Base-by-base conservation (phyloP, 2,113 vertebrate species). In the Phyllostomus hastatus region DNA sequence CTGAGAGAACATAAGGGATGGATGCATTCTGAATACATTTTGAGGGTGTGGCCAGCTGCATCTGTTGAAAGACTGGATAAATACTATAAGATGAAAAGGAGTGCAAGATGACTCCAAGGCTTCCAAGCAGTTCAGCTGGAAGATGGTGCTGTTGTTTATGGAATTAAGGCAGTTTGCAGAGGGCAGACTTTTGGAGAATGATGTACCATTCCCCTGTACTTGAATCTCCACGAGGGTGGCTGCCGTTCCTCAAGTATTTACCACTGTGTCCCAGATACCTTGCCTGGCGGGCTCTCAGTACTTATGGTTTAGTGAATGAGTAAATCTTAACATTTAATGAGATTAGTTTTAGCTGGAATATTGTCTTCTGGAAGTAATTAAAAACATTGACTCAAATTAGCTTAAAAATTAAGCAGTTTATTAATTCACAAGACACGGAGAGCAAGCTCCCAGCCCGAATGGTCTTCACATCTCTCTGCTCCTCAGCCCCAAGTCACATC, bases 321-420 rank as follows among this genome's bases (percentile, higher is more conserved):
- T 72, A 81, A 80, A 91, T 57, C 14, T 66, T 66, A 76, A 89
- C 50, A 82, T 17, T 73, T 48, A 78, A 64, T 31, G 10, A 19
- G 52, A 73, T 93, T 78, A 38, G 67, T 61, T 88, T 76, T 12
- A 66, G 2, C 79, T 50, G 50, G n/a, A 31, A 50, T 86, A n/a
- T 82, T 92, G 96, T 91, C 67, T 92, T 67, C 26, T 89, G 64
- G n/a, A 96, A 86, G 54, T 91, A 43, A 89, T 91, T 76, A 69
- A 69, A 95, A 88, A 93, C 35, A 1, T 84, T 88, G 41, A 93
- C n/a, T 93, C 91, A 73, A 84, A 90, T 31, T 76, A 66, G 28
- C 48, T 80, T 90, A 79, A 91, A 84, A 31, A 73, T 52, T 46
- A 79, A 90, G 38, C 85, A 78, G 33, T 78, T 94, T 38, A 67